Base-by-base conservation (phyloP, 2,888 invertebrate species). In the Nycteola revayana region DNA sequence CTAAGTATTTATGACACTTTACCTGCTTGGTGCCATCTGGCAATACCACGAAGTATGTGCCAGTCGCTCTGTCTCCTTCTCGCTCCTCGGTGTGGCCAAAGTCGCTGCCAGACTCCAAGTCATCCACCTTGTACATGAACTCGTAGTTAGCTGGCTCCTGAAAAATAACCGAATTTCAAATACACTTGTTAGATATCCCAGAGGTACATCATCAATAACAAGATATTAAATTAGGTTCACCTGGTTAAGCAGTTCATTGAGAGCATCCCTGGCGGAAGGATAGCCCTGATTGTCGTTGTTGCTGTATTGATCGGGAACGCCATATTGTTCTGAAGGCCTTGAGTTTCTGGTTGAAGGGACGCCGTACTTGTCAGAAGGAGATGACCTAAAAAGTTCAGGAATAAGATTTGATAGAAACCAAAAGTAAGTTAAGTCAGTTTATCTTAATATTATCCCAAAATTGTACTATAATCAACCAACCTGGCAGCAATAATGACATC, bases 11-110 rank as follows among this genome's bases (percentile, higher is more conserved):
- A n/a, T n/a, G n/a, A n/a, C n/a, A n/a, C n/a, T n/a, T n/a, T 42
- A 87, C 89, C 85, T 92, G 93, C 42, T 91, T 92, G 41, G 92
- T 91, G 0, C 93, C 93, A 78, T 93, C 93, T 57, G 93, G 93
- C 21, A 93, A 75, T 0, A 92, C 88, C 0, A 93, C 93, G 60
- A 92, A 92, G 75, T 93, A 93, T 14, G 90, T 84, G 0, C 93
- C 93, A 24, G 90, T 85, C 14, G 93, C 91, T 27, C 87, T 80
- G 54, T 92, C 91, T 9, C 91, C 92, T 58, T 92, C 90, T 2
- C 93, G 84, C 1, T 90, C 78, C 66, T 93, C 93, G 50, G 90
- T 81, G 64, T 93, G 93, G 0, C 93, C 93, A 49, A 93, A 93
- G 60, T 92, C 92, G 34, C 91, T 91, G 32, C 91, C 92, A 0